Evolutionary conservation across 2,797 vertebrate species (phyloP).

Genomic region (Melanotaenia boesemani): DNA sequence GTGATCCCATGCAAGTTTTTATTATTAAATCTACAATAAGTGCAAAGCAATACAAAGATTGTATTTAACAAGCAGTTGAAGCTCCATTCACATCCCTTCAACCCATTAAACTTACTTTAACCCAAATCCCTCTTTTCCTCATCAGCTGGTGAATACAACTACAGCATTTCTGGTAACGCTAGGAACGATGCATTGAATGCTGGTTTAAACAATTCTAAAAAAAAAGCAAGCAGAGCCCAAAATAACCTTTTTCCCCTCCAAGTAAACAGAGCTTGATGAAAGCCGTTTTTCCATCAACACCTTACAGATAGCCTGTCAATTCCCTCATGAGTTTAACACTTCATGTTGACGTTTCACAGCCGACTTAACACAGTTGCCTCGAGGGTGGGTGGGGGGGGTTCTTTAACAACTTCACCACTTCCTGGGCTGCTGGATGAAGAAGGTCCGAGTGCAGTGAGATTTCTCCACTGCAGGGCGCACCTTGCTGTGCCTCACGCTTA

Average conservation of each 20-base stretch:
- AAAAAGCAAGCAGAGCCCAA: slow-evolving; percentile 27
- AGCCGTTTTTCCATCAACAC: slow-evolving; percentile 28
- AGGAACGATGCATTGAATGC: slow-evolving; percentile 43
- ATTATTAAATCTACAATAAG: slow-evolving; percentile 62
- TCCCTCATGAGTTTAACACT: slow-evolving; percentile 34
- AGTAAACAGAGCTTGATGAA: slow-evolving; percentile 35
- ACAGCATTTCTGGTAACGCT: slow-evolving; percentile 29
- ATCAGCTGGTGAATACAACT: slow-evolving; percentile 40
- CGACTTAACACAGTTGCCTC: slow-evolving; percentile 35
- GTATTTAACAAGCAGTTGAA: neutral
- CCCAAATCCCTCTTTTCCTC: slow-evolving; percentile 25
- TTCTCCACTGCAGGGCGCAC: slow-evolving; percentile 89
- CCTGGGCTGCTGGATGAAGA: slow-evolving; percentile 93
- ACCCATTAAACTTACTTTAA: slow-evolving; percentile 38
- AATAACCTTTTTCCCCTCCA: slow-evolving; percentile 20
- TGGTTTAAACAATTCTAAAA: slow-evolving; percentile 32
- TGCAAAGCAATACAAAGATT: slow-evolving; percentile 56
- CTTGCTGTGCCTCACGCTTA: slow-evolving; percentile 88
- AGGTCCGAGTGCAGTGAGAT: slow-evolving; percentile 78
- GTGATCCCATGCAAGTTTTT: slow-evolving; percentile 40
- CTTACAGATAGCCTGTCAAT: slow-evolving; percentile 36
- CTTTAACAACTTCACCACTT: slow-evolving; percentile 83
- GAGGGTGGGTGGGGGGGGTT: neutral
- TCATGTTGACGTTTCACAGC: slow-evolving; percentile 55
- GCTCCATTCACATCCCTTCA: slow-evolving; percentile 1